A percentile compares a stretch with the other conserved stretches of the same genome.
Conservation (phyloP, 2,888 invertebrate species). For the Aleiodes alternator region DNA sequence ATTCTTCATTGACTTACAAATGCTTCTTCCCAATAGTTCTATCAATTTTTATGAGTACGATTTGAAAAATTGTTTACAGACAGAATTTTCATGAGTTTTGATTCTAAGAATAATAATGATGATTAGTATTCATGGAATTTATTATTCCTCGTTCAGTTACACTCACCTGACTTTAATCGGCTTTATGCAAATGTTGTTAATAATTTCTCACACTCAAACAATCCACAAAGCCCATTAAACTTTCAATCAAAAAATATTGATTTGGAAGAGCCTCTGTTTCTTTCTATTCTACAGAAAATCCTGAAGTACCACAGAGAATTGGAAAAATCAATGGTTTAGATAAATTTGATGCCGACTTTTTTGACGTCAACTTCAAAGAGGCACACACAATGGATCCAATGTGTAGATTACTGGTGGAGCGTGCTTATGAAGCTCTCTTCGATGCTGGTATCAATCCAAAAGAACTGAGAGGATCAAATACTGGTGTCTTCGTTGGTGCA, state of each 20-base stretch:
- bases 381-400: slow-evolving; percentile 79
- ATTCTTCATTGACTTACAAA: no score
- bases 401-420: slow-evolving; percentile 80
- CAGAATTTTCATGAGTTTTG: no score
- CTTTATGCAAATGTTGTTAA: no score
- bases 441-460: slow-evolving; percentile 80
- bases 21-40: no score
- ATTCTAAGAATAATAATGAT: no score
- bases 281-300: slow-evolving; percentile 73
- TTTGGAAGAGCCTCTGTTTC: no score
- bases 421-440: slow-evolving; percentile 79
- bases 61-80: no score
- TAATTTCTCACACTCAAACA: no score
- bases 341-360: slow-evolving; percentile 81
- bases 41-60: no score
- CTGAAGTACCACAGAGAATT: slow-evolving; percentile 84
- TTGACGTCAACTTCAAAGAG: slow-evolving; percentile 78
- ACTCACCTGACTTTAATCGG: no score
- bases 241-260: background rate
- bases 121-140: no score
- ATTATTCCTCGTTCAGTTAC: no score
- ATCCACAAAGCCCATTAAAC: background rate
- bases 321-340: slow-evolving; percentile 84
- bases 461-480: slow-evolving; percentile 80
- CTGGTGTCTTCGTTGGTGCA: slow-evolving; percentile 85